Percentiles rank a stretch among this genome's conserved stretches.
Conservation (phyloP, 1,140 invertebrate species). For the Campodea augens region DNA sequence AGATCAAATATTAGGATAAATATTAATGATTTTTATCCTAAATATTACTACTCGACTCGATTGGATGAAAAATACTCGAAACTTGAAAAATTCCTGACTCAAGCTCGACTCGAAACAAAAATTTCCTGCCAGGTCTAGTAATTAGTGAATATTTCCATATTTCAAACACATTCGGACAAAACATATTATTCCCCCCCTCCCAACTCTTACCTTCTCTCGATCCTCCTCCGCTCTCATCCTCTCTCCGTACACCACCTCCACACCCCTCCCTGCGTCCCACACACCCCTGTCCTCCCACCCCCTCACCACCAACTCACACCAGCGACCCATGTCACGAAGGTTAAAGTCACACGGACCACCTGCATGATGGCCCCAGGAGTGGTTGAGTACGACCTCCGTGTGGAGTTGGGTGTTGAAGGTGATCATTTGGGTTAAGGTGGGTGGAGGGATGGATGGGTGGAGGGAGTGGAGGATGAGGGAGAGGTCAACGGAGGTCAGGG, state of each 20-base stretch:
- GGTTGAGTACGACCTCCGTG: conserved; percentile 35
- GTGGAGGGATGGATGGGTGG: conserved; percentile 24
- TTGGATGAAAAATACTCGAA: neutral
- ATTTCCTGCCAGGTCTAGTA: too few relatives aligned
- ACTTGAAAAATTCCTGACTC: too few relatives aligned
- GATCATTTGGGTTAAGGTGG: conserved; percentile 49
- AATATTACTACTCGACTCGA: too few relatives aligned
- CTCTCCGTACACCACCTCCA: conserved; percentile 57
- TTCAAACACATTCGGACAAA: neutral
- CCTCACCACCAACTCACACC: conserved; percentile 55
- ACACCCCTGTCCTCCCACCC: conserved; percentile 59
- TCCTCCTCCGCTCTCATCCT: conserved; percentile 57
- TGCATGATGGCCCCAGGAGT: conserved; percentile 42
- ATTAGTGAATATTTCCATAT: neutral
- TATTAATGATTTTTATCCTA: too few relatives aligned
- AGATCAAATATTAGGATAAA: too few relatives aligned
- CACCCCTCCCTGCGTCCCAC: conserved; percentile 38
- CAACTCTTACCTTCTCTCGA: conserved; percentile 37
- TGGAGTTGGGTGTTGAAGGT: conserved; percentile 54
- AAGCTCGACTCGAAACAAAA: too few relatives aligned
- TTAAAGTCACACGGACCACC: conserved; percentile 95
- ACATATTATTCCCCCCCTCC: neutral
- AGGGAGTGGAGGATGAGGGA: conserved; percentile 30
- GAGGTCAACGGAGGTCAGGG: conserved; percentile 57
- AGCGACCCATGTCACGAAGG: conserved; percentile 80